A percentile compares a stretch with the other conserved stretches of the same genome.
phyloP scores from a whole-genome alignment of 2,888 invertebrate genomes.

The Zhengitettix transpicula region DNA sequence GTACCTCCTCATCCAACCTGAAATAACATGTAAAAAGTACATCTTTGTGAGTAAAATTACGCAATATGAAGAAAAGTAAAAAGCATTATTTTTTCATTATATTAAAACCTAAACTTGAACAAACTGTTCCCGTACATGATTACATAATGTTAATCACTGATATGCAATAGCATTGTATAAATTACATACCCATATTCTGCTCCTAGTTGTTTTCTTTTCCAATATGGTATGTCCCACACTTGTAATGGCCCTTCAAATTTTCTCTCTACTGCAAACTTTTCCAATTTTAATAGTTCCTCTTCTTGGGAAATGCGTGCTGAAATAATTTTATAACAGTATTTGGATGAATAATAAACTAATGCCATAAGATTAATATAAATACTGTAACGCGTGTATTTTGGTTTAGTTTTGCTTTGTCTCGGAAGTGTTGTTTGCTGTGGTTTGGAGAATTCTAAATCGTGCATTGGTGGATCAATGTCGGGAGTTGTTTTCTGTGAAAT shows the following conservation, averaged over 20 bases:
- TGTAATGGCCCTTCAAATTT: constrained; percentile 53
- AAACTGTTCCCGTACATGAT: not conserved
- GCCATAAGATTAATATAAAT: not conserved
- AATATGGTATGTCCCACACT: constrained; percentile 76
- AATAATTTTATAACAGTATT: not conserved
- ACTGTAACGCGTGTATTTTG: no score
- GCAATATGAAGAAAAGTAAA: not conserved
- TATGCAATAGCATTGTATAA: not conserved
- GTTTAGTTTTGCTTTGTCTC: no score
- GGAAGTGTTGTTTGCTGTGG: no score
- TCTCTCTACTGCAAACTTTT: constrained; percentile 47
- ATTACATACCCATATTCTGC: constrained; percentile 37
- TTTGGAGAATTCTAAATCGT: no score
- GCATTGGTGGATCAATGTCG: no score
- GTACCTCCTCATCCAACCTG: constrained; percentile 49
- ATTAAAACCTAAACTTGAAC: not conserved
- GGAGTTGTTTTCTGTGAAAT: no score
- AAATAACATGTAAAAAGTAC: constrained; percentile 11
- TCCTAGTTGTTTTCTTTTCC: constrained; percentile 60
- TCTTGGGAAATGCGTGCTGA: constrained; percentile 57
- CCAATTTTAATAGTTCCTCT: constrained; percentile 51
- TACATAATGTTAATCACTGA: no score
- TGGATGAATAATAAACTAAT: constrained; percentile 3
- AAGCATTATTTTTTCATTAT: not conserved
- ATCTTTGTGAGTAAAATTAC: not conserved